These are phyloP conservation scores for Epinotia ramella DNA, from an alignment of 2,888 invertebrate genomes.

Conservation along the genomic window DNA sequence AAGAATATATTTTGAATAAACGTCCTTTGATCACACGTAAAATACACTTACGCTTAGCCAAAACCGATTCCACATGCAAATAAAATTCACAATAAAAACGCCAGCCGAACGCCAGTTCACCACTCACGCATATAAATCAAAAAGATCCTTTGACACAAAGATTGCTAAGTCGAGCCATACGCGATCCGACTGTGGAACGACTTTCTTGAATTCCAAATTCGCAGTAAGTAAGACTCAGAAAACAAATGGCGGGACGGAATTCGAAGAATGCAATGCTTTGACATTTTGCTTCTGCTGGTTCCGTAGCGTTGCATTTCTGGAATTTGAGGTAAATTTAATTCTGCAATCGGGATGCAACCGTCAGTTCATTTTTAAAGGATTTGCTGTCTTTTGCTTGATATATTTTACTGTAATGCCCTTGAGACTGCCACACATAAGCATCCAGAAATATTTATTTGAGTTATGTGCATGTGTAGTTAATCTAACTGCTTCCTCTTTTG, in stretches of 20 bases:
- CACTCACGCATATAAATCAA: conserved; percentile 58
- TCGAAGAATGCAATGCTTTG: conserved; percentile 70
- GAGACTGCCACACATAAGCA: background rate
- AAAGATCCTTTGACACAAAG: conserved; percentile 59
- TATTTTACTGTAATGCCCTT: conserved; percentile 14
- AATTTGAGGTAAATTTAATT: conserved; percentile 63
- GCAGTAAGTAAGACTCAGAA: conserved; percentile 69
- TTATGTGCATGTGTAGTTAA: background rate
- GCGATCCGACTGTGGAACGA: conserved; percentile 61
- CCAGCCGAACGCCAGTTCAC: conserved; percentile 36
- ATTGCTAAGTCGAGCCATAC: conserved; percentile 59
- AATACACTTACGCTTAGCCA: conserved; percentile 21
- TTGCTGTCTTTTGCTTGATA: conserved; percentile 10
- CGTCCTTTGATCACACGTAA: conserved; percentile 45
- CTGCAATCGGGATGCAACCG: conserved; percentile 54
- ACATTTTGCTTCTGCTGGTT: conserved; percentile 62
- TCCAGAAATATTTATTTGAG: too few relatives aligned
- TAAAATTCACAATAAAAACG: conserved; percentile 42
- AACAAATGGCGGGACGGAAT: conserved; percentile 74
- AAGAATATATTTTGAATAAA: conserved; percentile 42
- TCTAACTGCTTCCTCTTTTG: background rate
- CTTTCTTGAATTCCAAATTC: conserved; percentile 69
- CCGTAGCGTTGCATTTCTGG: conserved; percentile 60
- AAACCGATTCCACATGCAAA: conserved; percentile 34
- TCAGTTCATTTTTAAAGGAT: conserved; percentile 31